Conservation (phyloP, 2,797 vertebrate species). For the Gymnothorax javanicus region DNA sequence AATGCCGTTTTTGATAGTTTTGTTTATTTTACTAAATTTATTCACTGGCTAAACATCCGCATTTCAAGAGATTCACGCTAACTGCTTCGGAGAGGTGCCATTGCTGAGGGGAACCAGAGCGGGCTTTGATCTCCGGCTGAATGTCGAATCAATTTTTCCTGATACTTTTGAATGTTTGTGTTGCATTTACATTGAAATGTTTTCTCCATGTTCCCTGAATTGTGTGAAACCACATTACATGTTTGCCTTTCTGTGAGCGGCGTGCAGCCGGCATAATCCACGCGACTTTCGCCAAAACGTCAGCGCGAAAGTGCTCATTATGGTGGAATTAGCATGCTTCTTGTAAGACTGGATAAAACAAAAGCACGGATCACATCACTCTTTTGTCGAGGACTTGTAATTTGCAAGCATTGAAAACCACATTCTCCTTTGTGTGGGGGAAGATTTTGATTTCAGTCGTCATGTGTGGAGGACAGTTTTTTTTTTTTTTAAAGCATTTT, state of each 20-base stretch:
- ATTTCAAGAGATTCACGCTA: constrained; percentile 6
- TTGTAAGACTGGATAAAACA: background rate
- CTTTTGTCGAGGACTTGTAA: constrained; percentile 13
- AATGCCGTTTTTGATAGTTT: background rate
- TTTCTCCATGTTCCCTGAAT: background rate
- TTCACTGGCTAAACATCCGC: background rate
- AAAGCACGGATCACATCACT: background rate
- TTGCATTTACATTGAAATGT: constrained; percentile 18
- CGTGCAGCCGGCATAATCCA: background rate
- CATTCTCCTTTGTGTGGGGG: background rate
- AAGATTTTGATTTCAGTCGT: background rate
- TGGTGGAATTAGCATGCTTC: constrained; percentile 6
- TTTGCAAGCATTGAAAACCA: background rate
- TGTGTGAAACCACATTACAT: constrained; percentile 23
- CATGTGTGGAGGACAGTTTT: background rate
- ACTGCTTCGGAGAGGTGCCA: background rate
- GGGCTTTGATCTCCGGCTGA: constrained; percentile 1
- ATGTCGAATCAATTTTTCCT: background rate
- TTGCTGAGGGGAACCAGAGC: background rate
- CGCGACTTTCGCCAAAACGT: constrained; percentile 3
- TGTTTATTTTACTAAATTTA: constrained; percentile 15
- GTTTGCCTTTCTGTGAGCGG: background rate
- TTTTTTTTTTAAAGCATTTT: too few species aligned
- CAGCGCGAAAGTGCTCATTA: background rate
- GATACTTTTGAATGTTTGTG: background rate